Base-by-base conservation (phyloP, 2,113 vertebrate species). In the Pionites leucogaster region DNA sequence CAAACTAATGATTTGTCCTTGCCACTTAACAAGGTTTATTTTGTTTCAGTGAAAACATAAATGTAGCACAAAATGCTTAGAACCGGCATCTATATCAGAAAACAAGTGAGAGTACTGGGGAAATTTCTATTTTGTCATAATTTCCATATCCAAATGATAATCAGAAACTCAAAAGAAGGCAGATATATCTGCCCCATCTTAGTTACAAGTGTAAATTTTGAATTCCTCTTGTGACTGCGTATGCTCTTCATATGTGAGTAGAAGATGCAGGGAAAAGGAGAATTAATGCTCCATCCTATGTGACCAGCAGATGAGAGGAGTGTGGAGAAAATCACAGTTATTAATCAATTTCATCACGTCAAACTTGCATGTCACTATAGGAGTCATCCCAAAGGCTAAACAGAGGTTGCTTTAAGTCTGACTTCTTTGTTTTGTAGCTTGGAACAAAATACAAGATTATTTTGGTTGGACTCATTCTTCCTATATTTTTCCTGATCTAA, bases 1-100 rank as follows among this genome's bases (percentile, higher is more conserved):
- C 68, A 94, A 60, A 90, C 39, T 67, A 93, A 92, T 68, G 35
- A 75, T 78, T 88, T 88, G 53, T 86, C 72, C 88, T 81, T 90
- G 76, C 22, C 28, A 60, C 41, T 93, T 71, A 74, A 18, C 23
- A 90, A 92, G 46, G 63, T 80, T 92, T 81, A 81, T 81, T 93
- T 90, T 90, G 7, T 70, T 31, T 53, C 77, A 44, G 10, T 47
- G 65, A 92, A 93, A 88, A 64, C 7, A 57, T 46, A 68, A 77
- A 71, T 20, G 53, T 55, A 57, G 13, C 15, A 82, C 8, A 65
- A 49, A 50, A 81, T 10, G n/a, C 39, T 69, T 31, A 20, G 3
- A 41, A 53, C 24, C 28, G 12, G 19, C 10, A 37, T 81, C 65
- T 86, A 1, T 71, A 19, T 55, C 44, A 75, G 53, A 68, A 81